These are phyloP conservation scores for Sebastes oblongus DNA, from an alignment of 2,797 vertebrate genomes.

Conservation along the genomic window DNA sequence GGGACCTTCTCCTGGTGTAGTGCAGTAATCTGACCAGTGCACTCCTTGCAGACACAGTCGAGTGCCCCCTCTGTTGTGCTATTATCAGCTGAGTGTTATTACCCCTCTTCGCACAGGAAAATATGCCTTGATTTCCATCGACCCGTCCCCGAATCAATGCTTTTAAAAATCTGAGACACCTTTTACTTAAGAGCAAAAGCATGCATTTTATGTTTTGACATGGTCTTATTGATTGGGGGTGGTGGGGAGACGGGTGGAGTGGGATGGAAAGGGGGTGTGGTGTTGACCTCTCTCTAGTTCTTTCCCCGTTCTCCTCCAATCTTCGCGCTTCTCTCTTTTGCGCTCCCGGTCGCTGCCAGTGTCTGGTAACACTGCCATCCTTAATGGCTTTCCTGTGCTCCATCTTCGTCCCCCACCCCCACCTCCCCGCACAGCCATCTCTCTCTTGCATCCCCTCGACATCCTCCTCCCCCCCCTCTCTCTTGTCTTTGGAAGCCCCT, in stretches of 20 bases:
- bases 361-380: slow-evolving; percentile 90
- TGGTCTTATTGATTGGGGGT: slow-evolving; percentile 91
- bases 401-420: slow-evolving; percentile 16
- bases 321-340: slow-evolving; percentile 68
- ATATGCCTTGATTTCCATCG: slow-evolving; percentile 92
- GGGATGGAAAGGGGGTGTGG: slow-evolving; percentile 55
- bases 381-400: slow-evolving; percentile 93
- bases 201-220: slow-evolving; percentile 99
- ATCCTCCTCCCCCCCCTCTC: slow-evolving; percentile 5
- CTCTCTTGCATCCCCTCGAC: slow-evolving; percentile 26
- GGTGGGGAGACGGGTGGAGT: slow-evolving; percentile 60
- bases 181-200: slow-evolving; percentile 99
- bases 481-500: slow-evolving; percentile 78
- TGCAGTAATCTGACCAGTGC: slow-evolving; percentile 78
- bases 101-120: slow-evolving; percentile 89
- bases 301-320: slow-evolving; percentile 56
- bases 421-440: slow-evolving; percentile 21
- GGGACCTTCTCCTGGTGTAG: slow-evolving; percentile 74
- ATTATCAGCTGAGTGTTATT: slow-evolving; percentile 91
- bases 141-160: slow-evolving; percentile 94
- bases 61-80: slow-evolving; percentile 83
- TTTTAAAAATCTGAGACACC: slow-evolving; percentile 99
- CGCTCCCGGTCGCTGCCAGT: slow-evolving; percentile 78
- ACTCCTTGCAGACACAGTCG: slow-evolving; percentile 65
- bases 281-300: slow-evolving; percentile 69